Base-by-base conservation (phyloP, 2,888 invertebrate species). In the Nemapogon koenigi region DNA sequence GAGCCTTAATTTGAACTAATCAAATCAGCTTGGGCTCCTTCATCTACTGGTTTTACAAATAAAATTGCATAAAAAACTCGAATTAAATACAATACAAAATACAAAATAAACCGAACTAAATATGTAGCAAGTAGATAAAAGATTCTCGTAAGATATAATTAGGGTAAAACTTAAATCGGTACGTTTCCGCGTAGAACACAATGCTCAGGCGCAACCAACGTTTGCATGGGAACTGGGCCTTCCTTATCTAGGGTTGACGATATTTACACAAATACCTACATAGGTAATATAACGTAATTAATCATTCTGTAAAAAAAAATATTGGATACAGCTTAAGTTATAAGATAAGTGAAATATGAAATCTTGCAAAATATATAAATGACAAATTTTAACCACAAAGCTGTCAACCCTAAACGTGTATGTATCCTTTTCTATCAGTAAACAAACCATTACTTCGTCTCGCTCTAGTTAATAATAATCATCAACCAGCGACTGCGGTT, bases 191-290 rank as follows among this genome's bases (percentile, higher is more conserved):
- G 49, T 62, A 45, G 39, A 49, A 62, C 55, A 69, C 70, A 69
- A 69, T 66, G 63, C 63, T 55, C 58, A 45, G 50, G 55, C 58
- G 55, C 50, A 51, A 50, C 59, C 64, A 60, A 56, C 60, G 57
- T 55, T 62, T 60, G 55, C 61, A 68, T 72, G 72, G 68, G 72
- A 70, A 69, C 53, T 53, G 51, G 49, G 52, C 46, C 46, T 45
- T 16, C 37, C 16, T 28, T 22, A 17, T 28, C 27, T 37, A 28
- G 18, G 28, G 15, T 13, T 30, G 31, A 10, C 13, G n/a, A 28
- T 28, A 11, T 28, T n/a, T 7, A 22, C 22, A 10, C 22, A 22
- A 7, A 22, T 22, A 10, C 10, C 6, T 7, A 22, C 6, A 22
- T 22, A 22, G 10, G 10, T 7, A 22, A 22, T 7, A 22, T 22